A percentile compares a stretch with the other conserved stretches of the same genome.
Evolutionary conservation across 2,113 vertebrate species (phyloP).

Genomic region (Pantherophis guttatus): DNA sequence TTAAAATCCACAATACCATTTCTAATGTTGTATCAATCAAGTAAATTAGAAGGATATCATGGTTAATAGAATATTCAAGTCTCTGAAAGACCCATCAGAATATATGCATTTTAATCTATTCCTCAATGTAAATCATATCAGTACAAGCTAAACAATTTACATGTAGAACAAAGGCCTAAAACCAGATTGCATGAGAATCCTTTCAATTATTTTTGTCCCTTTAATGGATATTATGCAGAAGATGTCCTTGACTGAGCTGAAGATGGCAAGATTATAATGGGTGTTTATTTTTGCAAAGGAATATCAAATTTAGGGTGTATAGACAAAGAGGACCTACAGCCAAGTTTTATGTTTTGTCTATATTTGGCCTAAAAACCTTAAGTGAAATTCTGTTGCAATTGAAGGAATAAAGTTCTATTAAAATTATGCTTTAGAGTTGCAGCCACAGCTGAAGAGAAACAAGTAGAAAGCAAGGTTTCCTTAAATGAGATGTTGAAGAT

Average conservation of each 20-base stretch:
- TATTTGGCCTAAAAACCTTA: background rate
- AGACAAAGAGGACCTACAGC: background rate
- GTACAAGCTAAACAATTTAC: background rate
- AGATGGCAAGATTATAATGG: background rate
- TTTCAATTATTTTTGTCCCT: background rate
- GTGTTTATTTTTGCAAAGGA: background rate
- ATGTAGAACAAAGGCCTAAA: background rate
- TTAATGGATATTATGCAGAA: background rate
- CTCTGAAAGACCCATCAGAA: background rate
- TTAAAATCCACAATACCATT: background rate
- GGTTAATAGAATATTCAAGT: background rate
- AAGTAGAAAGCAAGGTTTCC: background rate
- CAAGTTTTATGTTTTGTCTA: background rate
- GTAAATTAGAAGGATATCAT: background rate
- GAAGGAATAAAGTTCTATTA: background rate
- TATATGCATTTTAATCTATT: background rate
- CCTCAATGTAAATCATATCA: background rate
- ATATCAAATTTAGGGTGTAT: background rate
- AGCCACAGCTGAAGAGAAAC: background rate
- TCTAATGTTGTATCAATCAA: background rate
- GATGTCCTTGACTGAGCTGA: background rate
- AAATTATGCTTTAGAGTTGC: background rate
- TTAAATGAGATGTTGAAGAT: background rate
- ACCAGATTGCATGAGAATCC: background rate
- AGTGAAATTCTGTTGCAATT: background rate